Evolutionary conservation across 2,797 vertebrate species (phyloP), one percentile per base, ranked within the genome.

Genomic region (Phaenicophaeus curvirostris): DNA sequence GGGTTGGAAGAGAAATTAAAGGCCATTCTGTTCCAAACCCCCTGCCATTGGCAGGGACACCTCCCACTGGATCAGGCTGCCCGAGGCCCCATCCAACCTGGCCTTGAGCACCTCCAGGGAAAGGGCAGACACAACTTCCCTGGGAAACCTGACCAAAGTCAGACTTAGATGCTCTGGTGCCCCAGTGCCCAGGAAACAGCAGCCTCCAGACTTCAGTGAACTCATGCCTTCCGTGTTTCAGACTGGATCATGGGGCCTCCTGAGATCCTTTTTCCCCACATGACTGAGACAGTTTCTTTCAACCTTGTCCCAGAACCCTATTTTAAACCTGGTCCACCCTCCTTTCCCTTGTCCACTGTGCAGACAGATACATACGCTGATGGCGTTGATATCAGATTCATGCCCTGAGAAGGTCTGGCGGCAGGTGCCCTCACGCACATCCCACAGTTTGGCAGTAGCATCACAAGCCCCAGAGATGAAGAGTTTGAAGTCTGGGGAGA

Each of bases 391-490:
- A 95, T 99, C 99, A 1, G 99, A 99, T 95, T 99, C 99, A 0
- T 99, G 99, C 42, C 99, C 99, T 1, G 89, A 96, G 79, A 99
- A 99, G 14, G 99, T 99, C 98, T 99, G 99, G 76, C 99, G 98
- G 97, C 99, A 99, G 39, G 96, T 90, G 7, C 94, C 98, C 84
- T 99, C 99, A 51, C 99, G 98, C 90, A 99, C 98, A 2, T 99
- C 99, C 99, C 99, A 99, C 94, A 99, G 98, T 97, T 99, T 99
- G 97, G 99, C 99, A 5, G 98, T 99, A 94, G 98, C 99, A 57
- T 99, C 99, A 3, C 99, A 99, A 9, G 99, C 99, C 75, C 99
- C 99, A 33, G 99, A 99, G 95, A 99, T 98, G 96, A 99, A 99
- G 68, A 98, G 98, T 46, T 99, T 99, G 95, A 99, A 99, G 97